Conservation (phyloP, 2,113 vertebrate species). For the Nycticorax nycticorax region DNA sequence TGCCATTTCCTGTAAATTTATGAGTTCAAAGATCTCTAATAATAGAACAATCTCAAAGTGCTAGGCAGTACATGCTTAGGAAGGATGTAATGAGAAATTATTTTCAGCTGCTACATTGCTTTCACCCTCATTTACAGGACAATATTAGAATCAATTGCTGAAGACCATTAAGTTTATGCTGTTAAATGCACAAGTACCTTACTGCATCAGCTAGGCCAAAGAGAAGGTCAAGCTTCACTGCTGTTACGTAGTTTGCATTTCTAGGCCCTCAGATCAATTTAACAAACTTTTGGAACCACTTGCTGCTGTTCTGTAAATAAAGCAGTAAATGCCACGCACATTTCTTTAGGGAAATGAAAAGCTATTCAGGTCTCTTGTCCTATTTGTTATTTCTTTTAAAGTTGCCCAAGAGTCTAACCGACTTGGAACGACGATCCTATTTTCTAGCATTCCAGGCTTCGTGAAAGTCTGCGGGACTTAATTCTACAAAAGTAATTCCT, state of each 20-base stretch:
- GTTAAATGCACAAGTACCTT: background rate
- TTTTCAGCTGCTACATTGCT: background rate
- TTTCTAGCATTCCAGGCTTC: background rate
- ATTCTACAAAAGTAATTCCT: background rate
- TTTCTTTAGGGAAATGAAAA: background rate
- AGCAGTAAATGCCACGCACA: background rate
- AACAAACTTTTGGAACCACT: background rate
- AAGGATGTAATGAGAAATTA: background rate
- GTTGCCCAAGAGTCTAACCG: background rate
- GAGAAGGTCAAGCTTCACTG: background rate
- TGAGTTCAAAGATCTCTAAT: background rate
- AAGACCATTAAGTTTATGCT: background rate
- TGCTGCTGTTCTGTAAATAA: background rate
- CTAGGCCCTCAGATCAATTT: background rate
- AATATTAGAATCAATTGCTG: background rate
- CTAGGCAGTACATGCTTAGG: background rate
- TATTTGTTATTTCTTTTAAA: background rate
- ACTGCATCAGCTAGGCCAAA: background rate
- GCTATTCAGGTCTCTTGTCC: background rate
- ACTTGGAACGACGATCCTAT: rapidly evolving
- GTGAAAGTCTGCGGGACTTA: background rate
- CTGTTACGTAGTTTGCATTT: rapidly evolving
- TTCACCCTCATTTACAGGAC: background rate
- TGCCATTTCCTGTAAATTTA: slow-evolving; percentile 9
- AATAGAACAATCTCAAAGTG: background rate